A percentile compares a stretch with the other conserved stretches of the same genome.
Evolutionary conservation across 2,113 vertebrate species (phyloP).

Genomic region (Pholis gunnellus): DNA sequence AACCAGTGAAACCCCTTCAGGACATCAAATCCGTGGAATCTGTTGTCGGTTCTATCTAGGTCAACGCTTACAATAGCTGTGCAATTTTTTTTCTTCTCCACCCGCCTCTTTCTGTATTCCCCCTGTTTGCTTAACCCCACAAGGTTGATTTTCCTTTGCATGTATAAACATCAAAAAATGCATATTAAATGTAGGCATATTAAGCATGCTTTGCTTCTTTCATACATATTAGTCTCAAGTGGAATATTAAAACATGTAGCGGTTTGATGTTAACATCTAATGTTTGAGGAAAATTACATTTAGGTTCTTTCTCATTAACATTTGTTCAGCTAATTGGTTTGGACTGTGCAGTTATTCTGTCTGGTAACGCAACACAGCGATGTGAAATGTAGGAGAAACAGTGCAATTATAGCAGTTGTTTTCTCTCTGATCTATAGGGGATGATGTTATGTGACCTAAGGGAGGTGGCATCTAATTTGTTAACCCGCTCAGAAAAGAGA

Average conservation of each 20-base stretch:
- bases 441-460: conserved; percentile 51
- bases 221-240: conserved; percentile 55
- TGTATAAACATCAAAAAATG: conserved; percentile 69
- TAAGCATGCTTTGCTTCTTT: conserved; percentile 62
- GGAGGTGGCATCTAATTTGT: conserved; percentile 42
- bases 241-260: conserved; percentile 61
- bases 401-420: conserved; percentile 21
- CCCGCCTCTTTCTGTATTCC: conserved; percentile 48
- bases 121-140: conserved; percentile 67
- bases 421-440: conserved; percentile 32
- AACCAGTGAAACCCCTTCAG: conserved; percentile 83
- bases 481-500: conserved; percentile 49
- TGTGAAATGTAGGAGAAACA: conserved; percentile 17
- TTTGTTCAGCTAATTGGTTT: conserved; percentile 56
- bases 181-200: conserved; percentile 60
- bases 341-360: conserved; percentile 21
- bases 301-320: conserved; percentile 35
- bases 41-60: conserved; percentile 86
- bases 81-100: conserved; percentile 59
- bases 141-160: conserved; percentile 70
- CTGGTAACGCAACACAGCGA: conserved; percentile 13
- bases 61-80: conserved; percentile 84
- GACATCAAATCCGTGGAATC: conserved; percentile 82
- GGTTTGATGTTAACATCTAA: conserved; percentile 51
- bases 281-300: conserved; percentile 35